Base-by-base conservation (phyloP, 2,888 invertebrate species). In the Drosophila phalerata region DNA sequence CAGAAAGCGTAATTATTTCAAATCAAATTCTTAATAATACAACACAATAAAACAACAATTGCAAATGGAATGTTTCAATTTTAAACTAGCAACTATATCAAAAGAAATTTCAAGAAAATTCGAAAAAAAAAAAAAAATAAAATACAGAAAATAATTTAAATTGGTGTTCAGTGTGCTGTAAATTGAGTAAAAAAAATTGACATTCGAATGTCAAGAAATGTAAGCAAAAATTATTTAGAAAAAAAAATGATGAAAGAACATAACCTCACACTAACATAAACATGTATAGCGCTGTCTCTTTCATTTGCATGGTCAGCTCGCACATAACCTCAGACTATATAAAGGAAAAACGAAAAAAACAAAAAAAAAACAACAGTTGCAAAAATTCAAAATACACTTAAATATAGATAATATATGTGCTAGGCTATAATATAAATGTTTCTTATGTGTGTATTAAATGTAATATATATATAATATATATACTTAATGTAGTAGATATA, bases 391-490 rank as follows among this genome's bases (percentile, higher is more conserved):
- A 11, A 42, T 11, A 6, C 37, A 37, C n/a, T n/a, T 37, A 55
- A 6, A 28, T 34, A 42, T 28, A 61, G 42, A 32, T 19, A 56
- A 49, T 49, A 43, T 28, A 61, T 61, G 61, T 52, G 38, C 56
- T 79, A 64, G 53, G 49, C 42, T 62, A 56, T 38, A 57, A 48
- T 58, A 40, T 71, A 48, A 81, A 85, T 69, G 77, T 89, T 77
- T 84, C 78, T 88, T 84, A 81, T 73, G 64, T 84, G 81, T 82
- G 81, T 84, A 84, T 84, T 77, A 83, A 86, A 86, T 88, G 89
- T 88, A 88, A 70, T 49, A 81, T 85, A 78, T 84, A 69, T 81
- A 81, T 45, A 79, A 76, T 62, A 53, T 74, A 75, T 57, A 51
- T 61, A 51, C 40, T 53, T 48, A 68, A 47, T 49, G 52, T 63